These are phyloP conservation scores for Meda fulgida DNA, from an alignment of 2,797 vertebrate genomes.

Conservation along the genomic window DNA sequence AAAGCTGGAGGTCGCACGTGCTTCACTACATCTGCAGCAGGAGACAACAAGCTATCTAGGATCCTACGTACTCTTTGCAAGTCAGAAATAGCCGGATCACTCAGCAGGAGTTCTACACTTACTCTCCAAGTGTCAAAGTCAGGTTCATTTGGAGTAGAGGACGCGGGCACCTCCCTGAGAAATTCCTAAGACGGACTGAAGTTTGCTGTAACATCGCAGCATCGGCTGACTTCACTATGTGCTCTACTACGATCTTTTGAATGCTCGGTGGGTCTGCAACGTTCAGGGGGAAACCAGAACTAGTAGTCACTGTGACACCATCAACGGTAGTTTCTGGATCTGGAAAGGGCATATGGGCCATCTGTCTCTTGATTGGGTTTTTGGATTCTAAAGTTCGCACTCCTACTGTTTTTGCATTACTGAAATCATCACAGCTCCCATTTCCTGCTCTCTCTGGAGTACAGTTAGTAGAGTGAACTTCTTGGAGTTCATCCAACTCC, in stretches of 20 bases:
- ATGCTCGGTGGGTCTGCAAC: background rate
- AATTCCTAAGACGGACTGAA: background rate
- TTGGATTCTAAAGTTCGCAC: background rate
- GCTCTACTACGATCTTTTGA: constrained; percentile 28
- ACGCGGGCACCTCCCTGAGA: background rate
- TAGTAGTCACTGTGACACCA: background rate
- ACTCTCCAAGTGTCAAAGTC: background rate
- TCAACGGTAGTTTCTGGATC: background rate
- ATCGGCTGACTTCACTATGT: constrained; percentile 25
- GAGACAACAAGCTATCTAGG: background rate
- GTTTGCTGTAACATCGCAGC: background rate
- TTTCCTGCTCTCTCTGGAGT: background rate
- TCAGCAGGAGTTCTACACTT: background rate
- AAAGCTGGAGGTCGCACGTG: background rate
- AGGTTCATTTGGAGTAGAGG: background rate
- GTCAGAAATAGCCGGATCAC: background rate
- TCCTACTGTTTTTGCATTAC: background rate
- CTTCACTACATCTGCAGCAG: background rate
- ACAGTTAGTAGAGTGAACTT: background rate
- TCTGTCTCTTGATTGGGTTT: background rate
- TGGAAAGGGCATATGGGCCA: background rate
- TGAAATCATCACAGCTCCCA: background rate
- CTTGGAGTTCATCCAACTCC: background rate
- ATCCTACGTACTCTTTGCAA: background rate
- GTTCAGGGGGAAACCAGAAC: background rate